Conservation (phyloP, 2,797 vertebrate genomes). For the Prionace glauca region DNA sequence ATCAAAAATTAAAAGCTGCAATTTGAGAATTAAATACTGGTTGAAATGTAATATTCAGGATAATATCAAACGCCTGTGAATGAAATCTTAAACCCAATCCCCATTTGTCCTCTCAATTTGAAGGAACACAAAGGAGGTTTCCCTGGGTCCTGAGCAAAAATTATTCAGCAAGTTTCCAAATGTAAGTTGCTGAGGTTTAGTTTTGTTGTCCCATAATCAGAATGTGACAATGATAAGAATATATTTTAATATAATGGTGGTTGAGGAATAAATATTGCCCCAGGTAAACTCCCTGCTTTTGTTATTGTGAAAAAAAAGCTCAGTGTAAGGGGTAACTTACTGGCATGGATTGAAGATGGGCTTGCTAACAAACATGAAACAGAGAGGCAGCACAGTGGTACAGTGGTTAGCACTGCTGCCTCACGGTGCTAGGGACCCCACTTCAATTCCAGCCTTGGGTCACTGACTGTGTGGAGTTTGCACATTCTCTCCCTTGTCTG, state of each 20-base stretch:
- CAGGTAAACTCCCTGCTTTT: not conserved
- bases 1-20: not conserved
- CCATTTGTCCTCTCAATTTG: not conserved
- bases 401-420: too few species aligned
- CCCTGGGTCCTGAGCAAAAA: not conserved
- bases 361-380: too few species aligned
- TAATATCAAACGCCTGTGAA: not conserved
- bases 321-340: too few species aligned
- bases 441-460: too few species aligned
- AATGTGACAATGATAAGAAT: not conserved
- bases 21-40: not conserved
- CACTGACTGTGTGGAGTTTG: too few species aligned
- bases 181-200: not conserved
- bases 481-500: too few species aligned
- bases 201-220: not conserved
- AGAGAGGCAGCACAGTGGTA: too few species aligned
- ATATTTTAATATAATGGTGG: not conserved
- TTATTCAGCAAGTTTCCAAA: not conserved
- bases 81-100: not conserved
- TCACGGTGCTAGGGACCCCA: too few species aligned
- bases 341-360: too few species aligned
- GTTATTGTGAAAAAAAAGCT: too few species aligned
- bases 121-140: not conserved
- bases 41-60: not conserved
- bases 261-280: not conserved